Evolutionary conservation across 1,140 invertebrate genomes (phyloP).

Genomic region (Conus ventricosus): DNA sequence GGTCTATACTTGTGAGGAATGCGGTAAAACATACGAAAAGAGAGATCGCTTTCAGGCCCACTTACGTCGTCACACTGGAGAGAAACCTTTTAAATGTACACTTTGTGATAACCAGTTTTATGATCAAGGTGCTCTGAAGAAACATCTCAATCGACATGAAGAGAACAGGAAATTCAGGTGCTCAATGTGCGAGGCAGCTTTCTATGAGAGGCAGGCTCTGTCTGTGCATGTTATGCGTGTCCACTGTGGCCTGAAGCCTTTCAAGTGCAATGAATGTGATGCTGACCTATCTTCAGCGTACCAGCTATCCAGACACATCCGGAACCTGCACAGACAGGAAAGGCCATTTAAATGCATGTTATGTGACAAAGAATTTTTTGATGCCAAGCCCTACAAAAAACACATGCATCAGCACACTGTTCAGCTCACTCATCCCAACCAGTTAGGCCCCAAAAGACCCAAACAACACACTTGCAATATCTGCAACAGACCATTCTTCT

Average conservation of each 20-base stretch:
- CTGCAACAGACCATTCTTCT: neutral
- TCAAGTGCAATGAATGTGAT: slow-evolving; percentile 67
- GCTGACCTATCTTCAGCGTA: slow-evolving; percentile 68
- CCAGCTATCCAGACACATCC: slow-evolving; percentile 25
- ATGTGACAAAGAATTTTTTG: neutral
- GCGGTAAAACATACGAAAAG: neutral
- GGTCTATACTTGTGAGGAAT: neutral
- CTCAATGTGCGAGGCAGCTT: slow-evolving; percentile 4
- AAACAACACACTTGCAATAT: neutral
- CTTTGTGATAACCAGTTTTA: neutral
- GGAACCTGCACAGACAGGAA: slow-evolving; percentile 21
- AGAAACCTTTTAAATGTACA: neutral
- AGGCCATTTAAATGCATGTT: slow-evolving; percentile 21
- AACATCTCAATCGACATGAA: neutral
- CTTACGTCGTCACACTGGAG: neutral
- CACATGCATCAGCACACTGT: neutral
- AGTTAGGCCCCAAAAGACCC: neutral
- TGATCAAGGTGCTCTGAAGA: neutral
- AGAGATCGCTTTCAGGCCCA: neutral
- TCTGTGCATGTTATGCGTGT: slow-evolving; percentile 77
- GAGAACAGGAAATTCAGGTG: neutral
- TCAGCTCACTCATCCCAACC: neutral
- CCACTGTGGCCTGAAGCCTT: slow-evolving; percentile 74
- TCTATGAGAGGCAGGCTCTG: neutral
- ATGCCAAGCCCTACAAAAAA: neutral